Conservation (phyloP, 2,888 invertebrate species). For the Coleophora deauratella region DNA sequence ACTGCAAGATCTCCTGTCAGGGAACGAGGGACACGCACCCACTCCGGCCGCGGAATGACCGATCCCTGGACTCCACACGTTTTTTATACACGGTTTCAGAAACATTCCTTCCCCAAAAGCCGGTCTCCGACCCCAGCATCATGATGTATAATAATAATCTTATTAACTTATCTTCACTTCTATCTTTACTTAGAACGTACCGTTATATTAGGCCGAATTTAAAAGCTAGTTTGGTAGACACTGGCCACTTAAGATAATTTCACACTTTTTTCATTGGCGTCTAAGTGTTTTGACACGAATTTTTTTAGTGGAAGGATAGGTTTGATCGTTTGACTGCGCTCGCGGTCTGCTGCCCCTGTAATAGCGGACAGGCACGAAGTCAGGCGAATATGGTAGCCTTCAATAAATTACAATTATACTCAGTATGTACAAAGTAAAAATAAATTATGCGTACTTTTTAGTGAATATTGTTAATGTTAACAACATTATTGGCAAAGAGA, state of each 20-base stretch:
- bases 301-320: conserved; percentile 29
- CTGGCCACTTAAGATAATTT: conserved; percentile 67
- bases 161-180: conserved; percentile 71
- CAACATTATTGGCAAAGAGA: too few relatives aligned
- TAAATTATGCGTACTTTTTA: too few relatives aligned
- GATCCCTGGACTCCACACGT: conserved; percentile 59
- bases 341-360: conserved; percentile 29
- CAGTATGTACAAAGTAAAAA: too few relatives aligned
- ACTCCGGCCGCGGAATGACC: conserved; percentile 62
- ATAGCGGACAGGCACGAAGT: conserved; percentile 19
- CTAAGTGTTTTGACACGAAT: conserved; percentile 53
- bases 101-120: conserved; percentile 67
- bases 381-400: too few relatives aligned
- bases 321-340: conserved; percentile 26
- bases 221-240: conserved; percentile 54
- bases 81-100: conserved; percentile 70
- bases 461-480: too few relatives aligned
- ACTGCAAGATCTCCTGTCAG: conserved; percentile 33
- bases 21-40: conserved; percentile 60
- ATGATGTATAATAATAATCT: conserved; percentile 68
- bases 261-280: conserved; percentile 54
- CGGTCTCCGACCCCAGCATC: conserved; percentile 61
- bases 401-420: too few relatives aligned
- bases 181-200: conserved; percentile 70
- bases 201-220: conserved; percentile 63